Evolutionary conservation across 2,113 vertebrate genomes (phyloP), one percentile per base, ranked within the genome.

Genomic region (Cinclus cinclus): DNA sequence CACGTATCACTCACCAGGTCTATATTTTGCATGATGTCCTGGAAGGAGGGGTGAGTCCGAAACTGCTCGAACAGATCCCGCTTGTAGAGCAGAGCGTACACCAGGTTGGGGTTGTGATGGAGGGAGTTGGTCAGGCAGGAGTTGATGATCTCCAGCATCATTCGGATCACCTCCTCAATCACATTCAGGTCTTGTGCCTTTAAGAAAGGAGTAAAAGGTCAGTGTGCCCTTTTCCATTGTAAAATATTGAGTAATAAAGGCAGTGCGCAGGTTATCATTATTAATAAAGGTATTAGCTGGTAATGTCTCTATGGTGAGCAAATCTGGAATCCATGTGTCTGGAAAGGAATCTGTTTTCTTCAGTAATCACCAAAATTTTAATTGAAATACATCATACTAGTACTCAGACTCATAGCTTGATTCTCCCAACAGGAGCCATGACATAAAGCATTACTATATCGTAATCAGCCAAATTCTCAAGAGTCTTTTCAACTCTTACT

Each of bases 121-220:
- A 99, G 98, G 6, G 99, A 99, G 87, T 98, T 99, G 71, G 98
- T 98, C 95, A 99, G 96, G 97, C 99, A 99, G 65, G 99, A 99
- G 97, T 99, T 99, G 98, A 99, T 99, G 94, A 99, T 99, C 97
- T 99, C 99, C 91, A 99, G 80, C 99, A 99, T 99, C 99, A 99
- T 99, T 50, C 99, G 98, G 97, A 99, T 99, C 96, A 99, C 99
- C 92, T 99, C 99, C 96, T 99, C 99, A 0, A 99, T 99, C 97
- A 99, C 99, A 52, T 98, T 99, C 85, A 99, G 97, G 94, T 99
- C 99, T 95, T 99, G 99, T 0, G 99, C 99, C 99, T 99, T 96
- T 63, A 65, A 95, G 96, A 87, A 76, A 95, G 11, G 67, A 74
- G 55, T 6, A 59, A 46, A 89, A 88, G 15, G 64, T 97, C 41